phyloP scores from a whole-genome alignment of 1,140 invertebrate species.

The Drosophila sp. region DNA sequence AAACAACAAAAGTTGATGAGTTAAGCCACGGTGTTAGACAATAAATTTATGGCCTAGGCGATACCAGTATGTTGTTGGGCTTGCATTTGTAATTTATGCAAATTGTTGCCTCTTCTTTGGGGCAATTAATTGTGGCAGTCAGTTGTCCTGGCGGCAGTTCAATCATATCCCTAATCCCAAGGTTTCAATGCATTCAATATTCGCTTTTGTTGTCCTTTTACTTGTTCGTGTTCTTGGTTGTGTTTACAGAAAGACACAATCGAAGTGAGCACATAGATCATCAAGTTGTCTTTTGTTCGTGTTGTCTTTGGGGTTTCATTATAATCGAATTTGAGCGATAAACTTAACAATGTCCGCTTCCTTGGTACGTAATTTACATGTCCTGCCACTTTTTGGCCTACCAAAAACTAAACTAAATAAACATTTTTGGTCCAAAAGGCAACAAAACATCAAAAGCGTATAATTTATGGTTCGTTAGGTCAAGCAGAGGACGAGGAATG shows the following conservation, averaged over 20 bases:
- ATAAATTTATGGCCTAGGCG: conserved; percentile 69
- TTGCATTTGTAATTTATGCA: conserved; percentile 70
- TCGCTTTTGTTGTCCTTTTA: conserved; percentile 37
- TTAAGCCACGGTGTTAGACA: conserved; percentile 64
- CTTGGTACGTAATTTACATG: conserved; percentile 47
- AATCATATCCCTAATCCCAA: conserved; percentile 69
- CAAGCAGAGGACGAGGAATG: conserved; percentile 47
- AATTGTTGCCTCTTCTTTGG: conserved; percentile 60
- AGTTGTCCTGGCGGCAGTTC: conserved; percentile 55
- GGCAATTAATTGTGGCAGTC: conserved; percentile 68
- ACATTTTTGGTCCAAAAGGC: conserved; percentile 56
- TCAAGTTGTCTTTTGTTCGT: conserved; percentile 48
- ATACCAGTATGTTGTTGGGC: conserved; percentile 42
- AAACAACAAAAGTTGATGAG: conserved; percentile 56
- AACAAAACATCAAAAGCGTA: conserved; percentile 78
- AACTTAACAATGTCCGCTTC: conserved; percentile 65
- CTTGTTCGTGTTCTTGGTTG: background rate
- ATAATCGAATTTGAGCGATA: conserved; percentile 78
- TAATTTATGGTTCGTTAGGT: conserved; percentile 84
- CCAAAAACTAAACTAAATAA: conserved; percentile 67
- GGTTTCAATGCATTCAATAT: conserved; percentile 10
- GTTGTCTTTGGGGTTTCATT: conserved; percentile 70
- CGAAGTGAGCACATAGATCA: conserved; percentile 32
- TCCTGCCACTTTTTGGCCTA: conserved; percentile 19
- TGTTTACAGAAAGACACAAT: conserved; percentile 12